These are phyloP conservation scores for Cataglyphis altisquamis DNA, from an alignment of 2,888 invertebrate genomes.

Conservation along the genomic window DNA sequence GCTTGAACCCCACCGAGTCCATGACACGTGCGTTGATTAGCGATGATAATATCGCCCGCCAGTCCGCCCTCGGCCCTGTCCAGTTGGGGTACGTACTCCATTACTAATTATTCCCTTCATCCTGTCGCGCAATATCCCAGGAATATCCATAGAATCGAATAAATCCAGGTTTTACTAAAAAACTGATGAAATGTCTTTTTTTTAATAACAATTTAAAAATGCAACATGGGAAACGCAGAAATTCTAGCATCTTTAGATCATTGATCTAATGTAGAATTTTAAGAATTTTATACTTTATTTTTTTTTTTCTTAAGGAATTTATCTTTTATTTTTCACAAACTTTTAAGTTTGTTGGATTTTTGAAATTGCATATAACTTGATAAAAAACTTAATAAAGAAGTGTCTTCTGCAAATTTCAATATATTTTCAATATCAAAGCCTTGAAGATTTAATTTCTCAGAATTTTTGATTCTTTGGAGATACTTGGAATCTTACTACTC, in stretches of 20 bases:
- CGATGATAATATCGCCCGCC: slow-evolving; percentile 94
- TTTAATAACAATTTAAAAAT: neutral
- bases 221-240: neutral
- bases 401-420: neutral
- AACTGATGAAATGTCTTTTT: neutral
- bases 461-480: slow-evolving; percentile 35
- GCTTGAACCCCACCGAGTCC: slow-evolving; percentile 96
- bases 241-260: neutral
- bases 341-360: neutral
- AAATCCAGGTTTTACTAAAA: neutral
- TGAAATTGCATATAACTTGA: neutral
- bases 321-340: neutral
- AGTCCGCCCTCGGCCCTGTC: slow-evolving; percentile 95
- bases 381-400: neutral
- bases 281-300: too few species aligned
- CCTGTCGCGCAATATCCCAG: slow-evolving; percentile 27
- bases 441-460: slow-evolving; percentile 23
- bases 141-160: slow-evolving; percentile 39
- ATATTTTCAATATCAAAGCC: neutral
- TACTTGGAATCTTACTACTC: slow-evolving; percentile 29
- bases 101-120: slow-evolving; percentile 78
- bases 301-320: too few species aligned
- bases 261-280: neutral
- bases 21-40: slow-evolving; percentile 98
- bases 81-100: slow-evolving; percentile 96